These are phyloP conservation scores for Malthinus flaveolus DNA, from an alignment of 2,888 invertebrate genomes.

Conservation along the genomic window DNA sequence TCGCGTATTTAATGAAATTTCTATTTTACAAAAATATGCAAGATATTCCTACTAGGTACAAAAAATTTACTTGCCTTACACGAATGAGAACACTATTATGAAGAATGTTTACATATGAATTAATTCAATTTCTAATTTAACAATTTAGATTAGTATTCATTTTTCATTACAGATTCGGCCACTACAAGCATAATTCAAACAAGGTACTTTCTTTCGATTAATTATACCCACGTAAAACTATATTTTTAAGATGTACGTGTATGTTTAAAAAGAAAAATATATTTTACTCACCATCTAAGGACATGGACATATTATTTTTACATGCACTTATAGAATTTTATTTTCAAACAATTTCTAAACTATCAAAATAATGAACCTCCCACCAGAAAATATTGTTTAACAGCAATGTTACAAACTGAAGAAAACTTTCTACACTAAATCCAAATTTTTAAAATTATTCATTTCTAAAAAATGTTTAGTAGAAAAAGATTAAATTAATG, in stretches of 20 bases:
- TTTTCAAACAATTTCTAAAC: slow-evolving; percentile 4
- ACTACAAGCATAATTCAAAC: slow-evolving; percentile 5
- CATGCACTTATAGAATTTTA: slow-evolving; percentile 1
- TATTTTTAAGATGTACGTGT: not conserved
- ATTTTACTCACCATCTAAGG: slow-evolving; percentile 1
- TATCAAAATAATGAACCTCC: slow-evolving; percentile 3
- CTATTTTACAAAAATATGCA: too few species aligned
- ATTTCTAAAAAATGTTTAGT: too few species aligned
- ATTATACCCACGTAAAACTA: not conserved
- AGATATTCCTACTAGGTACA: too few species aligned
- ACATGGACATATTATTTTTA: not conserved
- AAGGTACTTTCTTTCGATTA: not conserved
- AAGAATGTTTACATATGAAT: too few species aligned
- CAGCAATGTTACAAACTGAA: not conserved
- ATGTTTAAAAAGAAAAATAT: not conserved
- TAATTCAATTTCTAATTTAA: too few species aligned
- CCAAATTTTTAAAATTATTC: too few species aligned
- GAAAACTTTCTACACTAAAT: not conserved
- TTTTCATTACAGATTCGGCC: slow-evolving; percentile 2
- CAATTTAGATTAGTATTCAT: not conserved
- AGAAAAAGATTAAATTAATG: too few species aligned
- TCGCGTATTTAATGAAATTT: too few species aligned
- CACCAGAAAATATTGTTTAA: slow-evolving; percentile 4
- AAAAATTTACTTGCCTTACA: too few species aligned
- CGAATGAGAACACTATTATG: too few species aligned